Base-by-base conservation (phyloP, 2,113 vertebrate species). In the Herpetotheres cachinnans region DNA sequence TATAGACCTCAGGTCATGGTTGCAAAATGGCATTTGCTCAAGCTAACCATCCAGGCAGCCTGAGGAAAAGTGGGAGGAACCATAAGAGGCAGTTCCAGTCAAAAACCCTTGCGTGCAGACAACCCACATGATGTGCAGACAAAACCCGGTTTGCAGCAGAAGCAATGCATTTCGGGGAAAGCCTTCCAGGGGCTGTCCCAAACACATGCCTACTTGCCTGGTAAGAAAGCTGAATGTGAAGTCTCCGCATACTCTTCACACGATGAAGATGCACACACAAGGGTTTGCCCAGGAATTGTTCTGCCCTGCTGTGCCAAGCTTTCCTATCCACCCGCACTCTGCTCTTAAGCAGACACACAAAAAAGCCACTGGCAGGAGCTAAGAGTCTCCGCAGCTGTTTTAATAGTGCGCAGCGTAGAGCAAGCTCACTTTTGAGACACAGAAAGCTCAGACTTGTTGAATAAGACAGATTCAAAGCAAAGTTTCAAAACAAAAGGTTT, bases 91-190 rank as follows among this genome's bases (percentile, higher is more conserved):
- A 24, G 14, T 44, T 49, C 81, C 70, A 46, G 69, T 19, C 30
- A 32, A 9, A 66, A 77, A 21, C 46, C n/a, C 10, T 36, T 2
- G 52, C 0, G 2, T 72, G 52, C 65, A 12, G 46, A 6, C 0
- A 1, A 24, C 30, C 24, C 38, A 27, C 5, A 0, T 4, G 32
- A 19, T 8, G 27, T 4, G 32, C 7, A 1, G n/a, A 30, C 20
- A 7, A 36, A 58, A 5, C 69, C 42, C 49, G 15, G 11, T 13
- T 7, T 62, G 38, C 61, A 27, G 42, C 59, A 21, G 61, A 44
- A 52, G n/a, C 6, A 3, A 10, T 5, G 22, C 17, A 3, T 55
- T 73, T 87, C 4, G 2, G 61, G 59, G 49, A 74, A 66, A 82
- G 27, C 61, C 55, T 80, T 80, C 79, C 55, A 27, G 47, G 15